Percentiles rank a stretch among this genome's conserved stretches.
These are phyloP conservation scores for Clytia hemisphaerica DNA, from an alignment of 30 jellyfish, hydroid and myxozoan genomes.

Conservation along the genomic window DNA sequence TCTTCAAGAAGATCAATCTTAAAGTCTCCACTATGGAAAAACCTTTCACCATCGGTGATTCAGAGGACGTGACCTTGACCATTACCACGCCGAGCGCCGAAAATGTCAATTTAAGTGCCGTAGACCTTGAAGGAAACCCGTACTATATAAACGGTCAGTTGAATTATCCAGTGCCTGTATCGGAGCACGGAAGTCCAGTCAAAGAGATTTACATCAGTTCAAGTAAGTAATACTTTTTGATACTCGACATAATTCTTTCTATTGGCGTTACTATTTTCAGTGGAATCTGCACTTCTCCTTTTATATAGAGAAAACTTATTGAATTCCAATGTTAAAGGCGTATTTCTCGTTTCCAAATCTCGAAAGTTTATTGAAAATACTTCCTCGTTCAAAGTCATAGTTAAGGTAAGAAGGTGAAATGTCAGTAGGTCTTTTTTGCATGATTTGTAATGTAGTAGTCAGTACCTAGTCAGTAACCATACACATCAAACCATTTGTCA, in stretches of 20 bases:
- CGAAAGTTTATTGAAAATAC: too few species aligned
- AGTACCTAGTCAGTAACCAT: too few species aligned
- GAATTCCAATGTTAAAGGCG: too few species aligned
- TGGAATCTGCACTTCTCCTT: too few species aligned
- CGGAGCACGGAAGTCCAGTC: slow-evolving; percentile 59
- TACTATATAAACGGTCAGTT: slow-evolving; percentile 63
- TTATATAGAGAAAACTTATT: too few species aligned
- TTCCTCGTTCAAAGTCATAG: too few species aligned
- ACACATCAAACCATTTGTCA: too few species aligned
- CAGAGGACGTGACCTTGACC: slow-evolving; percentile 52
- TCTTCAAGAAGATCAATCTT: slow-evolving; percentile 63
- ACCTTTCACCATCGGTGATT: slow-evolving; percentile 63
- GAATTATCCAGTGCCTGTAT: slow-evolving; percentile 50
- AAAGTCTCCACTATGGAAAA: slow-evolving; percentile 66
- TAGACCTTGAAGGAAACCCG: slow-evolving; percentile 82
- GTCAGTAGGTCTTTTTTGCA: too few species aligned
- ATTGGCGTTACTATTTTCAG: neutral
- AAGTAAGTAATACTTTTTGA: slow-evolving; percentile 41
- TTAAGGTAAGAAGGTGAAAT: too few species aligned
- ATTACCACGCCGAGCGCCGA: slow-evolving; percentile 74
- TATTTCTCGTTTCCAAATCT: too few species aligned
- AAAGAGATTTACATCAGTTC: slow-evolving; percentile 72
- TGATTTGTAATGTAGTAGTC: too few species aligned
- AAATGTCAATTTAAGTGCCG: slow-evolving; percentile 69
- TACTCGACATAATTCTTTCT: neutral